These are phyloP conservation scores for Herpailurus yagouaroundi DNA, from an alignment of 2,113 vertebrate genomes.

Conservation along the genomic window DNA sequence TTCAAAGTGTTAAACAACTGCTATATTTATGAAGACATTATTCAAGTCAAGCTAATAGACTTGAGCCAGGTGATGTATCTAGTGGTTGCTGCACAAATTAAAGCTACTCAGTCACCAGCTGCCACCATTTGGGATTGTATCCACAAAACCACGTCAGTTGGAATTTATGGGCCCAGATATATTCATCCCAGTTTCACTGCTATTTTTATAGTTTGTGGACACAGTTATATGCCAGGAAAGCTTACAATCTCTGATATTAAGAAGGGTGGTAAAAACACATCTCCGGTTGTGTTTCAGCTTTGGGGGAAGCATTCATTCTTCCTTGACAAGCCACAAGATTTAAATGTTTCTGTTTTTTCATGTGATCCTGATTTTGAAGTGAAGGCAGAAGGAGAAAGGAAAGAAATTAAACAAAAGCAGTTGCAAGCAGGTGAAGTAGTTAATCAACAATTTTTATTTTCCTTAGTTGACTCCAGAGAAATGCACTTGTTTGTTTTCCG, in stretches of 20 bases:
- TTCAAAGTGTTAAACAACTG: constrained; percentile 91
- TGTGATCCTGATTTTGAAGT: constrained; percentile 90
- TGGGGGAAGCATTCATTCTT: constrained; percentile 94
- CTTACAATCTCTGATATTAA: constrained; percentile 92
- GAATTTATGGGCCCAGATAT: constrained; percentile 95
- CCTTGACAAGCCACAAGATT: constrained; percentile 88
- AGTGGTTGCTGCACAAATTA: constrained; percentile 89
- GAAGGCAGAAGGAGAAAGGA: constrained; percentile 86
- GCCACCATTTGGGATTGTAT: constrained; percentile 88
- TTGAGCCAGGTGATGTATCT: constrained; percentile 91
- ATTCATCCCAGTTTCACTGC: constrained; percentile 95
- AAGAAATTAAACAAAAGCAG: constrained; percentile 89
- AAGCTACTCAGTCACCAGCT: constrained; percentile 87
- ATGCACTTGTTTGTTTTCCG: constrained; percentile 90
- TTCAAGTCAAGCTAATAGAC: constrained; percentile 92
- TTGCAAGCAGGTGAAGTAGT: constrained; percentile 90
- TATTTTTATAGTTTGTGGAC: constrained; percentile 91
- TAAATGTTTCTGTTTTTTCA: constrained; percentile 87
- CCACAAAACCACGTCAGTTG: constrained; percentile 90
- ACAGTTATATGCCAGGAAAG: constrained; percentile 92
- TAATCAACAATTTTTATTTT: constrained; percentile 87
- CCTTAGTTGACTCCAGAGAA: constrained; percentile 83
- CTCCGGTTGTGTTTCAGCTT: constrained; percentile 94
- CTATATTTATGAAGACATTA: constrained; percentile 89
- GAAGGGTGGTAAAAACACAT: constrained; percentile 88